A percentile compares a stretch with the other conserved stretches of the same genome.
phyloP scores from a whole-genome alignment of 2,888 invertebrate genomes.

The Eudemis profundana region DNA sequence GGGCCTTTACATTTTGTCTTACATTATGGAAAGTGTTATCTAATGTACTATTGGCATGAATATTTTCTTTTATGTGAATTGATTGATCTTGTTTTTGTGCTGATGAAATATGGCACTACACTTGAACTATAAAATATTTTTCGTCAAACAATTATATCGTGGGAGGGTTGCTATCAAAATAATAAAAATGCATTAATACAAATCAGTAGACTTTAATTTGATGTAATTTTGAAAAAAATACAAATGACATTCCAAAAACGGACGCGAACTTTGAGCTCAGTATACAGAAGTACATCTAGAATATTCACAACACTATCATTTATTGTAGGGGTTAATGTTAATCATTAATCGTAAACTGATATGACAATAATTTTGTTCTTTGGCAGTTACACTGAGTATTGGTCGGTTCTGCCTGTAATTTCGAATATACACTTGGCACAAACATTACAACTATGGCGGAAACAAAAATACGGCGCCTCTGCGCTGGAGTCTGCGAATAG shows the following conservation, averaged over 20 bases:
- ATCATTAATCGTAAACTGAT: conserved; percentile 51
- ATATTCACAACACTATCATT: conserved; percentile 72
- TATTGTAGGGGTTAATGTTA: conserved; percentile 58
- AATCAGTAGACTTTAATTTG: conserved; percentile 77
- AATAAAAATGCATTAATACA: conserved; percentile 59
- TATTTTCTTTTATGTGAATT: too few species aligned
- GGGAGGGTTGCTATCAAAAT: conserved; percentile 5
- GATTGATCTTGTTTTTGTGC: too few species aligned
- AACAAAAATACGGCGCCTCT: conserved; percentile 59
- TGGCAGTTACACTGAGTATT: conserved; percentile 54
- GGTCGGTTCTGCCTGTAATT: conserved; percentile 49
- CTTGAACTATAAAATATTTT: too few species aligned
- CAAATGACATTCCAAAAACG: conserved; percentile 69
- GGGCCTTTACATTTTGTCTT: too few species aligned
- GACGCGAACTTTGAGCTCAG: conserved; percentile 71
- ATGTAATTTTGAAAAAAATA: conserved; percentile 79
- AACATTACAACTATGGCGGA: conserved; percentile 55
- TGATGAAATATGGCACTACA: too few species aligned
- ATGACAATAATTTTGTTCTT: conserved; percentile 67
- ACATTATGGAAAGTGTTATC: too few species aligned
- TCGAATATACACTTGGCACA: conserved; percentile 60
- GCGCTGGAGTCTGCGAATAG: conserved; percentile 55
- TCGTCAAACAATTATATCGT: too few species aligned
- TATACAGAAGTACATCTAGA: conserved; percentile 62
- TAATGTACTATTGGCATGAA: too few species aligned